Evolutionary conservation across 2,888 invertebrate species (phyloP).

Genomic region (Rhabditoides inermis): DNA sequence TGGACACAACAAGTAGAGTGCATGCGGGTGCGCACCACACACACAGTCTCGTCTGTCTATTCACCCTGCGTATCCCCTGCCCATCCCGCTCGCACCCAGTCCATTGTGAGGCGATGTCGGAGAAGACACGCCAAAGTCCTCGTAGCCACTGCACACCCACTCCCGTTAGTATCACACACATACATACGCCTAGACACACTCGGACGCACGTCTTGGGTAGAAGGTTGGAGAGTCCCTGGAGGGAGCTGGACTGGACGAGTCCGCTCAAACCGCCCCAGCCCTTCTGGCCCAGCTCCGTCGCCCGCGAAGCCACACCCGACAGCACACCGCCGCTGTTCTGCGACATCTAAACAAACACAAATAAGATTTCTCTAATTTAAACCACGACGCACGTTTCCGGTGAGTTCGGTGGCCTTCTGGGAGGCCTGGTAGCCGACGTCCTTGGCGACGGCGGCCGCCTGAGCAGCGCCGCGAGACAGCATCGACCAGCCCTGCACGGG

Average conservation of each 20-base stretch:
- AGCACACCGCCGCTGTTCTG: constrained; percentile 27
- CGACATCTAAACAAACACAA: constrained; percentile 10
- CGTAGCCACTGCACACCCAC: too few relatives aligned
- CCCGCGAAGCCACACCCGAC: constrained; percentile 35
- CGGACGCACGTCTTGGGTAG: constrained; percentile 18
- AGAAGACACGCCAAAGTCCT: too few relatives aligned
- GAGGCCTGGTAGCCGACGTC: constrained; percentile 43
- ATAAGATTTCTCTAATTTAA: too few relatives aligned
- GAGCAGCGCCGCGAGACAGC: constrained; percentile 44
- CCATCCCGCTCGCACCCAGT: too few relatives aligned
- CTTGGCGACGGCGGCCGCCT: constrained; percentile 47
- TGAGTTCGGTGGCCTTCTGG: constrained; percentile 44
- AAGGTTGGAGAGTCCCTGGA: constrained; percentile 35
- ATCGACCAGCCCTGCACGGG: constrained; percentile 44
- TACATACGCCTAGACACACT: too few relatives aligned
- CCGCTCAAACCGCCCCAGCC: constrained; percentile 41
- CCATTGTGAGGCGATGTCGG: too few relatives aligned
- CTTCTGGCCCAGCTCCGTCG: constrained; percentile 43
- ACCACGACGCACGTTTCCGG: constrained; percentile 22
- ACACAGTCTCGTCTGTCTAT: too few relatives aligned
- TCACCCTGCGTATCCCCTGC: too few relatives aligned
- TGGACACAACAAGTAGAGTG: too few relatives aligned
- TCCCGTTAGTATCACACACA: too few relatives aligned
- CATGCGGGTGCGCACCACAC: too few relatives aligned
- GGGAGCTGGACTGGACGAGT: constrained; percentile 50